Conservation (phyloP, 2,797 vertebrate genomes). For the Ptychadena robeensis region DNA sequence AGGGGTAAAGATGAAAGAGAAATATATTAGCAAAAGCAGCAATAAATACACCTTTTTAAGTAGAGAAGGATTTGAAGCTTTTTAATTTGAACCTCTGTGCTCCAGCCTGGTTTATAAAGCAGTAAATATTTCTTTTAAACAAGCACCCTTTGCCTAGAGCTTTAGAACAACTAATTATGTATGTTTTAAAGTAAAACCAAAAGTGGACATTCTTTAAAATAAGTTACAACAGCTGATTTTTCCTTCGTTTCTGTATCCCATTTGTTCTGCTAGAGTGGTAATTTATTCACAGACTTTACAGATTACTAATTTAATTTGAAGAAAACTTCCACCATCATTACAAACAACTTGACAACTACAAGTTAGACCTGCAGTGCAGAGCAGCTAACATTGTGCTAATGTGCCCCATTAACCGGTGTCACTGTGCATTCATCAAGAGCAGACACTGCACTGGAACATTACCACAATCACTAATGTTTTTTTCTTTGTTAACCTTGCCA, state of each 20-base stretch:
- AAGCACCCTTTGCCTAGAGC: no score
- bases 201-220: no score
- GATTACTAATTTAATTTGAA: conserved; percentile 43
- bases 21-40: no score
- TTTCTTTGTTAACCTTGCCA: background rate
- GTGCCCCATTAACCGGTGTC: conserved; percentile 26
- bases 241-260: background rate
- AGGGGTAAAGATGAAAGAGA: no score
- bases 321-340: background rate
- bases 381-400: conserved; percentile 38
- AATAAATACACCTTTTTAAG: no score
- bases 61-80: no score
- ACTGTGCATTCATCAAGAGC: conserved; percentile 41
- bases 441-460: background rate
- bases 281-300: conserved; percentile 31
- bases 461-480: background rate
- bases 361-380: conserved; percentile 9
- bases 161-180: no score
- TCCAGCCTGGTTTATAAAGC: no score
- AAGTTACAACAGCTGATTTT: background rate
- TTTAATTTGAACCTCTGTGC: no score
- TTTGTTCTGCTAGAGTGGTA: conserved; percentile 7
- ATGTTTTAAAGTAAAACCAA: no score
- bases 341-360: conserved; percentile 36
- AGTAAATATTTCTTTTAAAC: no score